Percentiles rank a stretch among this genome's conserved stretches.
These are phyloP conservation scores for Meiosimyza platycephala DNA, from an alignment of 2,888 invertebrate species.

Conservation along the genomic window DNA sequence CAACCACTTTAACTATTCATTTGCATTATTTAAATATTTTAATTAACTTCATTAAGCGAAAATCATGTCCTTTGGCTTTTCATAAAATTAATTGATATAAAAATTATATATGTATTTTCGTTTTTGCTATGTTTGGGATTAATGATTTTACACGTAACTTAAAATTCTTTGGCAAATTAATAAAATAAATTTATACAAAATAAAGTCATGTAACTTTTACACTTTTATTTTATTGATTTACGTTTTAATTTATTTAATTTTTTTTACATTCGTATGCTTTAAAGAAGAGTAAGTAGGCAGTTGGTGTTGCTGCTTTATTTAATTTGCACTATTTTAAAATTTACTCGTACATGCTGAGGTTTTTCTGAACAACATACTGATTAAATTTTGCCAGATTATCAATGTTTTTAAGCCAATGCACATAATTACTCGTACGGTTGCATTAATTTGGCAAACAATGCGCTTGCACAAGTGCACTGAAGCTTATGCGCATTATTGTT, in stretches of 20 bases:
- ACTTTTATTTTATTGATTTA: no score
- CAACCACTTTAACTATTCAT: no score
- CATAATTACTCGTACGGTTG: not conserved
- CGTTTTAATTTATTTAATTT: no score
- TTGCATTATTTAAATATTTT: not conserved
- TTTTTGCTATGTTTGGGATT: not conserved
- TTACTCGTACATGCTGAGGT: no score
- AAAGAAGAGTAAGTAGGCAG: no score
- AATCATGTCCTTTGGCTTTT: not conserved
- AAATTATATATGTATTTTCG: not conserved
- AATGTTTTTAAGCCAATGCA: constrained; percentile 6
- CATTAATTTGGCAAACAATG: constrained; percentile 8
- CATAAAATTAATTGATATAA: constrained; percentile 3
- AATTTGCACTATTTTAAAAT: no score
- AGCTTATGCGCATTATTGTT: not conserved
- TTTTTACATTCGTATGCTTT: no score
- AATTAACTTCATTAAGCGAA: constrained; percentile 2
- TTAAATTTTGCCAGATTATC: constrained; percentile 9
- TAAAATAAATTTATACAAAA: not conserved
- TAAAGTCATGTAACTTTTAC: no score
- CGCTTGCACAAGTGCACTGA: not conserved
- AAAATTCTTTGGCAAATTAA: not conserved
- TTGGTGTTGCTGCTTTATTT: no score
- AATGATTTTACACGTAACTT: not conserved
- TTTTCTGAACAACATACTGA: not conserved